Conservation (phyloP, 2,797 vertebrate genomes). For the Xenentodon cancila region DNA sequence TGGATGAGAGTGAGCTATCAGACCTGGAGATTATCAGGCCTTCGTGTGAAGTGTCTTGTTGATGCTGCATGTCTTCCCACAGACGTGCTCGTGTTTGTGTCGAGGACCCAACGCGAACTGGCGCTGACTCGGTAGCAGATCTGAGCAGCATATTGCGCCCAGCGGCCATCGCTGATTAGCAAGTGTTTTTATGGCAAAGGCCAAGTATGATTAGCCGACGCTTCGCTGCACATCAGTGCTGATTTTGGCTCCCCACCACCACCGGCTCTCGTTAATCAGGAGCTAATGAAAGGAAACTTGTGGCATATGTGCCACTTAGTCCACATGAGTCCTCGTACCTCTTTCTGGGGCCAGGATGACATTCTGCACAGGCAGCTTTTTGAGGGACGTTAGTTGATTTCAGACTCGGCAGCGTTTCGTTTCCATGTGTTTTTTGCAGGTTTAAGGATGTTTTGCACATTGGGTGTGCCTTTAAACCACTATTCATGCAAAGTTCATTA, state of each 20-base stretch:
- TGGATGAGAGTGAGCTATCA: not conserved
- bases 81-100: conserved; percentile 34
- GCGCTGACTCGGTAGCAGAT: conserved; percentile 42
- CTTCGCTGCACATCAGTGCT: conserved; percentile 58
- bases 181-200: conserved; percentile 62
- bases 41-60: conserved; percentile 21
- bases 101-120: conserved; percentile 20
- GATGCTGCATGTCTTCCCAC: conserved; percentile 11
- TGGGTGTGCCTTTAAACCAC: conserved; percentile 27
- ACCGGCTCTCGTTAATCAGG: conserved; percentile 52
- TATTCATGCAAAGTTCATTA: conserved; percentile 11
- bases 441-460: conserved; percentile 1
- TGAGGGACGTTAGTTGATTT: conserved; percentile 19
- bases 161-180: conserved; percentile 55
- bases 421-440: not conserved
- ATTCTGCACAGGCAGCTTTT: conserved; percentile 2
- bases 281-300: conserved; percentile 63
- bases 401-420: conserved; percentile 11
- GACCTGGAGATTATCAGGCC: conserved; percentile 6
- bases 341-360: conserved; percentile 4
- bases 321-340: conserved; percentile 20
- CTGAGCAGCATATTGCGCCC: conserved; percentile 45
- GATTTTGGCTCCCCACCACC: conserved; percentile 52
- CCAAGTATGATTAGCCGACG: conserved; percentile 63
- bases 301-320: conserved; percentile 45